Percentiles rank a stretch among this genome's conserved stretches.
These are phyloP conservation scores for Lamellibrachia satsuma DNA, from an alignment of 2,888 invertebrate species.

Conservation along the genomic window DNA sequence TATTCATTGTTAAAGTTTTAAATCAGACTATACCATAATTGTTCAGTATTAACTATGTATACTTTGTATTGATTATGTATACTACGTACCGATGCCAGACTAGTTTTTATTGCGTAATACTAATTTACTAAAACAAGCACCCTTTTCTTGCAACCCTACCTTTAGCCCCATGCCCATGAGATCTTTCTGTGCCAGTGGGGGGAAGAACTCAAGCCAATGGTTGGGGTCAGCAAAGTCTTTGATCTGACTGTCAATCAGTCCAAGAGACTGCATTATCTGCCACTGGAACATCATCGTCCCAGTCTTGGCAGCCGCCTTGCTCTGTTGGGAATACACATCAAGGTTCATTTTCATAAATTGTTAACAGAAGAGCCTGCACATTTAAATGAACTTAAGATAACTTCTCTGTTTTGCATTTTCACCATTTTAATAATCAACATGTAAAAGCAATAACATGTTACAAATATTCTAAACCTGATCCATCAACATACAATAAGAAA, in stretches of 20 bases:
- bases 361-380: background rate
- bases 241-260: slow-evolving; percentile 90
- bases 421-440: no score
- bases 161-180: slow-evolving; percentile 88
- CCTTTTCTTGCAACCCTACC: slow-evolving; percentile 69
- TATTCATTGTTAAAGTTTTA: background rate
- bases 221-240: slow-evolving; percentile 85
- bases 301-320: slow-evolving; percentile 92
- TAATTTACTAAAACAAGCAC: background rate
- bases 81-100: background rate
- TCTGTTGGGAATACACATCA: slow-evolving; percentile 69
- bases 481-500: no score
- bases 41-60: background rate
- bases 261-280: slow-evolving; percentile 97
- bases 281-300: slow-evolving; percentile 93
- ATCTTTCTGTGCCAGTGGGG: slow-evolving; percentile 87
- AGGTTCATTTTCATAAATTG: background rate
- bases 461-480: no score
- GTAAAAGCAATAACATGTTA: no score
- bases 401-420: no score
- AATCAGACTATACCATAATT: background rate
- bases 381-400: no score
- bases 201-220: slow-evolving; percentile 97
- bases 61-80: background rate
- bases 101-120: background rate